phyloP scores from a whole-genome alignment of 2,888 invertebrate species.

The Uropetala carovei region DNA sequence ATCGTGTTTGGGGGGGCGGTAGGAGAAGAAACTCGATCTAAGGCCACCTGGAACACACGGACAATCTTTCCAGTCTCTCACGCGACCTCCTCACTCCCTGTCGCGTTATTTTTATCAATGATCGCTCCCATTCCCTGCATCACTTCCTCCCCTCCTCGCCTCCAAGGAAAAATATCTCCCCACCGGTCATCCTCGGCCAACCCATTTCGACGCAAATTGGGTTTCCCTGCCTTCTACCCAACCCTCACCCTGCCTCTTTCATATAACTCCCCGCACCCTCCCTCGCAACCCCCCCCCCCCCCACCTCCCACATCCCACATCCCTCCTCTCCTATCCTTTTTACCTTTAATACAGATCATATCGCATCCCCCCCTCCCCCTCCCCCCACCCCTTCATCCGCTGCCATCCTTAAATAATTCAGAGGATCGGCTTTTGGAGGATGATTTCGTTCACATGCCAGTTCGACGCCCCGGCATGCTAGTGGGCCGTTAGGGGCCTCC shows the following conservation, averaged over 20 bases:
- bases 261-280: neutral
- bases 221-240: neutral
- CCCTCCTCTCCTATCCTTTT: neutral
- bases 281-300: neutral
- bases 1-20: neutral
- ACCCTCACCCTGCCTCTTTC: neutral
- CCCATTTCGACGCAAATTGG: neutral
- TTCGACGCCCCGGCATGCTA: neutral
- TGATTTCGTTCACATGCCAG: neutral
- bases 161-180: neutral
- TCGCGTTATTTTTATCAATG: neutral
- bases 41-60: neutral
- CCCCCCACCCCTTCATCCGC: no score
- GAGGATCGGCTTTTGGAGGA: neutral
- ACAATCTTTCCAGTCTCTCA: neutral
- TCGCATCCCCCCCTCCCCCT: neutral
- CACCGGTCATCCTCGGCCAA: neutral
- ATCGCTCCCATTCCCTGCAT: neutral
- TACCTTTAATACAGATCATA: neutral
- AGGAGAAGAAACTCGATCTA: slow-evolving; percentile 6
- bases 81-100: neutral
- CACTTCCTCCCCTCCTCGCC: neutral
- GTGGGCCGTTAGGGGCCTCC: neutral
- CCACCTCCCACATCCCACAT: neutral
- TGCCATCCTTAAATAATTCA: neutral